These are phyloP conservation scores for Mesitornis unicolor DNA, from an alignment of 2,113 vertebrate genomes.

Conservation along the genomic window DNA sequence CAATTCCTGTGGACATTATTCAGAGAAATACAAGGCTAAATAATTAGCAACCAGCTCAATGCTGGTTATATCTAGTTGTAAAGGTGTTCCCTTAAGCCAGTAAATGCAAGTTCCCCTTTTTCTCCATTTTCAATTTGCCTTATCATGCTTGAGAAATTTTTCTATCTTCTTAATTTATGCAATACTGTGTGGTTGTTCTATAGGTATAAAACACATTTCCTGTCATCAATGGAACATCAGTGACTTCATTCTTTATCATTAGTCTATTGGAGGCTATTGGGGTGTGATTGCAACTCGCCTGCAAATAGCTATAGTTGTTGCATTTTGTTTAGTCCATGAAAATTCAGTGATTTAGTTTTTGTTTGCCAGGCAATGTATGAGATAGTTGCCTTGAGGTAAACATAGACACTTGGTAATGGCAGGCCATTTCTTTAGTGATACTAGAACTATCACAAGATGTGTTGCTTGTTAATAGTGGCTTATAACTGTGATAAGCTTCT, in stretches of 20 bases:
- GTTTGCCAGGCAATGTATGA: background rate
- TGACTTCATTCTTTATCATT: background rate
- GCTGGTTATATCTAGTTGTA: background rate
- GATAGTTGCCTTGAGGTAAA: background rate
- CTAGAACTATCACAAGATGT: background rate
- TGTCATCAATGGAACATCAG: background rate
- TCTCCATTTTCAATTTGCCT: background rate
- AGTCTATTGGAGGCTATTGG: background rate
- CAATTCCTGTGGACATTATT: background rate
- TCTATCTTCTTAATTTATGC: background rate
- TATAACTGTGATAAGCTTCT: constrained; percentile 17
- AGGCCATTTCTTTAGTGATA: background rate
- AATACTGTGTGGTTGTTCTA: background rate
- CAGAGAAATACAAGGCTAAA: background rate
- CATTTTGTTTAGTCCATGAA: background rate
- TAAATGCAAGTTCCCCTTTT: background rate
- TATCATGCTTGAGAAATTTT: background rate
- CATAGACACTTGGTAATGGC: background rate
- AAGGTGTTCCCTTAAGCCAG: background rate
- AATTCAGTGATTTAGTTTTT: background rate
- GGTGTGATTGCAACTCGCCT: background rate
- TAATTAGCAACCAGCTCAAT: background rate
- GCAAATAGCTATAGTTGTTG: background rate
- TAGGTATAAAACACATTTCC: background rate
- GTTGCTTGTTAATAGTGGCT: background rate